A percentile compares a stretch with the other conserved stretches of the same genome.
phyloP scores from a whole-genome alignment of 2,888 invertebrate genomes.

The Drosophila buzzatii region DNA sequence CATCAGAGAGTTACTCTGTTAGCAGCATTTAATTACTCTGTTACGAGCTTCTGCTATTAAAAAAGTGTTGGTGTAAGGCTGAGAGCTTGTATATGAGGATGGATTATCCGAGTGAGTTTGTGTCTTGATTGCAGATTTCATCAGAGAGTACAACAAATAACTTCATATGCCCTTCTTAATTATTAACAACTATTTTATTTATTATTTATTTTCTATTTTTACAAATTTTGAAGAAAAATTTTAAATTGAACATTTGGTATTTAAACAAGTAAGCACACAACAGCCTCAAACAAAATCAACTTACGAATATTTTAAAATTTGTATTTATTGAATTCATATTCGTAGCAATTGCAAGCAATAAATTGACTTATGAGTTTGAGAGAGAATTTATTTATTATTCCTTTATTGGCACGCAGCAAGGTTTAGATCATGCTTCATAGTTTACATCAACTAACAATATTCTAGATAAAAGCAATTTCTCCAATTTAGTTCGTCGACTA shows the following conservation, averaged over 20 bases:
- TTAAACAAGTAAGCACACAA: background rate
- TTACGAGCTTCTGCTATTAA: background rate
- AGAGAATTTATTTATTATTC: constrained; percentile 6
- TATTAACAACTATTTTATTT: background rate
- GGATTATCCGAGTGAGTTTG: too few species aligned
- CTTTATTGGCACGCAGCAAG: background rate
- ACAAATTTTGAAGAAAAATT: background rate
- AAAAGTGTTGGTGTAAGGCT: background rate
- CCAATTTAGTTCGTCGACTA: background rate
- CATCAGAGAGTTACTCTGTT: too few species aligned
- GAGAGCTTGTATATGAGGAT: background rate
- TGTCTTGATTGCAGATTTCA: too few species aligned
- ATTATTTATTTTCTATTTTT: background rate
- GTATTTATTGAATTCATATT: background rate
- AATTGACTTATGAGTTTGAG: constrained; percentile 1
- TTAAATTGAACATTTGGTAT: too few species aligned
- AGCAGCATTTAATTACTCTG: too few species aligned
- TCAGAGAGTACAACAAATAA: too few species aligned
- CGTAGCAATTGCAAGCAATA: background rate
- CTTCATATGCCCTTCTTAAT: too few species aligned
- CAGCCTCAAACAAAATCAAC: background rate
- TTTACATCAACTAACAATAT: background rate
- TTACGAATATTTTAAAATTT: background rate
- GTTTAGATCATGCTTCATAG: background rate
- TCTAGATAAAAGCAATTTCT: background rate